Conservation (phyloP, 1,140 invertebrate genomes). For the Sminthurides bifidus region DNA sequence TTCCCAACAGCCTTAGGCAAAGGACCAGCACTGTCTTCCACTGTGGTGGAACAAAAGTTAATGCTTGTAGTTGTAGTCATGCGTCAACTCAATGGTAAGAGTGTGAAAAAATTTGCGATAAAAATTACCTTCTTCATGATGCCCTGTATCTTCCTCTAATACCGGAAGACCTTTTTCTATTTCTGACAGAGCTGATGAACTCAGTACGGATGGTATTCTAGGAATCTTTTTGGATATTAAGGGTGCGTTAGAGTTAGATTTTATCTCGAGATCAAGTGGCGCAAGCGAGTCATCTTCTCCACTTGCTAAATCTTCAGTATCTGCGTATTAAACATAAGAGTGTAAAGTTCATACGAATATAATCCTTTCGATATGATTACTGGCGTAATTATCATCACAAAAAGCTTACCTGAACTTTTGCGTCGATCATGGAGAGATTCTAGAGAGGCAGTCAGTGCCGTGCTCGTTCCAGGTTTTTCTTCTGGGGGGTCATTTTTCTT, state of each 20-base stretch:
- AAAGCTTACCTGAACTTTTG: constrained; percentile 22
- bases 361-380: not conserved
- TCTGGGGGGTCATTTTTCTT: not conserved
- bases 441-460: constrained; percentile 19
- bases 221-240: not conserved
- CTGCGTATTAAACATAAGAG: not conserved
- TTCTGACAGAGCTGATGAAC: constrained; percentile 22
- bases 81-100: not conserved
- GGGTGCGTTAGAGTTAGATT: not conserved
- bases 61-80: not conserved
- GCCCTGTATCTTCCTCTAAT: constrained; percentile 17
- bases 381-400: not conserved
- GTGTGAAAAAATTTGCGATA: not conserved
- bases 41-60: constrained; percentile 1
- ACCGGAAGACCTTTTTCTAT: constrained; percentile 22
- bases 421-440: constrained; percentile 28
- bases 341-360: not conserved
- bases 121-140: constrained; percentile 15
- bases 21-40: constrained; percentile 12
- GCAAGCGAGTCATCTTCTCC: constrained; percentile 27
- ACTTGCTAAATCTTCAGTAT: constrained; percentile 16
- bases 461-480: constrained; percentile 10
- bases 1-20: not conserved
- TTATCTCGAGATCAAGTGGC: constrained; percentile 25
- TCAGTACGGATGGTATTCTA: constrained; percentile 9